These are phyloP conservation scores for Tigriopus californicus DNA, from an alignment of 2,888 invertebrate species.

Conservation along the genomic window DNA sequence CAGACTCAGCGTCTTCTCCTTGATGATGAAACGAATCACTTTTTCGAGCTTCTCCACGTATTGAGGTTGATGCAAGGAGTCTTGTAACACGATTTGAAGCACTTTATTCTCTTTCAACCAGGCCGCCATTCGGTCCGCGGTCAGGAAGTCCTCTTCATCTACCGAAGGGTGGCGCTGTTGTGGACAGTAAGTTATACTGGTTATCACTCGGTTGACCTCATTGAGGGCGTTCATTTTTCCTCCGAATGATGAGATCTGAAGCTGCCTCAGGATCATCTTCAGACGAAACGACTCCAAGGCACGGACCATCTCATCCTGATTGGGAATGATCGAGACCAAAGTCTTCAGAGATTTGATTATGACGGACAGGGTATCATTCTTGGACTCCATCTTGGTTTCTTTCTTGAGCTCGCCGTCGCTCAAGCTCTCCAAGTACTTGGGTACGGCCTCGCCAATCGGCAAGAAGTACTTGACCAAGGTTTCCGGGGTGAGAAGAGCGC, in stretches of 20 bases:
- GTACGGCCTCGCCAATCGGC: constrained; percentile 76
- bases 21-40: constrained; percentile 80
- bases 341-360: constrained; percentile 82
- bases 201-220: constrained; percentile 78
- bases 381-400: constrained; percentile 84
- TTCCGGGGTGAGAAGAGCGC: constrained; percentile 68
- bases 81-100: constrained; percentile 77
- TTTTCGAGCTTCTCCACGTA: constrained; percentile 95
- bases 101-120: constrained; percentile 94
- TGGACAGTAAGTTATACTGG: constrained; percentile 20
- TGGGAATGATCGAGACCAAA: constrained; percentile 61
- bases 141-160: constrained; percentile 66
- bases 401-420: constrained; percentile 88
- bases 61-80: constrained; percentile 89
- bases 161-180: background rate
- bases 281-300: constrained; percentile 80
- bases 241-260: constrained; percentile 93
- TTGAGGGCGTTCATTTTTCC: constrained; percentile 98
- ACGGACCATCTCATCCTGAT: constrained; percentile 59
- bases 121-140: constrained; percentile 79
- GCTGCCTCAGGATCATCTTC: constrained; percentile 78
- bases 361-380: constrained; percentile 85
- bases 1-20: constrained; percentile 67
- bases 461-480: constrained; percentile 80
- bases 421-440: constrained; percentile 69